Base-by-base conservation (phyloP, 2,113 vertebrate species). In the Pardalotus punctatus region DNA sequence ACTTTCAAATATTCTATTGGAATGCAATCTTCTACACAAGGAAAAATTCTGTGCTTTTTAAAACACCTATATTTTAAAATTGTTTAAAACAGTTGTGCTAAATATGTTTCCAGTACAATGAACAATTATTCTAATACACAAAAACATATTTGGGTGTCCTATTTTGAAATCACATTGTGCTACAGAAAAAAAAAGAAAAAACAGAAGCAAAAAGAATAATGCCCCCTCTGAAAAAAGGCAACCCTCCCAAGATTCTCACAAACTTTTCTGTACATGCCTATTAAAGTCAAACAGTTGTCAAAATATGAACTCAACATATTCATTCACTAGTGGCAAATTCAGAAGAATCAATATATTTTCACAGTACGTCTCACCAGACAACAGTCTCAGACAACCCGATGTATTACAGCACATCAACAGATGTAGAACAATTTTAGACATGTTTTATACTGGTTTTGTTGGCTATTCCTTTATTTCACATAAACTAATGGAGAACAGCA, bases 191-290 rank as follows among this genome's bases (percentile, higher is more conserved):
- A 6, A 14, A 10, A 7, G 6, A 38, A 8, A 8, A 17, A 28
- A 5, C 9, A 27, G 4, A 38, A 16, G 0, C 2, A 27, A 45
- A 42, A 54, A 22, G 19, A 36, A 33, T 3, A 56, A 56, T 19
- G 5, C 0, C 3, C 1, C 8, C 9, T 54, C 2, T 19, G 15
- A 54, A 60, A 31, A 79, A 60, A 60, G 35, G 8, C 4, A 56
- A 14, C 0, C 0, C 1, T 6, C 5, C 4, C 4, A 24, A 48
- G 5, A 23, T 70, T 81, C 38, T 71, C 47, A 33, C 4, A 45
- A 79, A 58, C 6, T 20, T 11, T 60, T 77, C 28, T 18, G 6
- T 69, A 24, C 18, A 24, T 54, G 7, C 81, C 77, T 67, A 91
- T 42, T 64, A 29, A 91, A 73, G 12, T 36, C 5, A 67, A 23